Conservation (phyloP, 2,113 vertebrate genomes). For the Vulpes vulpes region DNA sequence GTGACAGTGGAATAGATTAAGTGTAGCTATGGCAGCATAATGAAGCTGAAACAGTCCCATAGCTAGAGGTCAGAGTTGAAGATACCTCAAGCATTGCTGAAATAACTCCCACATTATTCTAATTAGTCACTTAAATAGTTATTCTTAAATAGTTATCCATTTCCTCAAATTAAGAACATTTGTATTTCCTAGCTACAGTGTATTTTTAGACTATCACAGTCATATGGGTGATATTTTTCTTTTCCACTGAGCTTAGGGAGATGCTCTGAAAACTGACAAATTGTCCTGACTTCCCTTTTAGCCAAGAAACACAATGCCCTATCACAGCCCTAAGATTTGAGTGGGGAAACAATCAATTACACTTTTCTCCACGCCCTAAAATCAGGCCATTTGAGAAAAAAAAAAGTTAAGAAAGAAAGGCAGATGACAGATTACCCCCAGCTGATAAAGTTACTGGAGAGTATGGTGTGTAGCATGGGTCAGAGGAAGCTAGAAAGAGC, state of each 20-base stretch:
- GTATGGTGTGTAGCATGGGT: not conserved
- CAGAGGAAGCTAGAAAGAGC: not conserved
- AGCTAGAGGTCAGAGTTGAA: not conserved
- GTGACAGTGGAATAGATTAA: not conserved
- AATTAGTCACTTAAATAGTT: conserved; percentile 18
- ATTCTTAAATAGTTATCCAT: conserved; percentile 12
- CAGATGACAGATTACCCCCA: not conserved
- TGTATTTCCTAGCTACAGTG: conserved; percentile 22
- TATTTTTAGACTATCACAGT: conserved; percentile 51
- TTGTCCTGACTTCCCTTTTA: not conserved
- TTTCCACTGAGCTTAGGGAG: not conserved
- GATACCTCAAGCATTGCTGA: not conserved
- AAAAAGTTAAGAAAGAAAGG: not conserved
- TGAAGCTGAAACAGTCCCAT: not conserved
- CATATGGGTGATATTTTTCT: conserved; percentile 30
- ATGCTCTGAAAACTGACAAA: conserved; percentile 23
- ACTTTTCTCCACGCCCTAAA: not conserved
- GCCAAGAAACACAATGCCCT: conserved; percentile 16
- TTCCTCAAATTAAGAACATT: conserved; percentile 59
- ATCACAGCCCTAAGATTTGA: not conserved
- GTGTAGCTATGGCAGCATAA: not conserved
- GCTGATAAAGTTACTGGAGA: not conserved
- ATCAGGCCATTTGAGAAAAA: not conserved
- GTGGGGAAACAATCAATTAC: not conserved
- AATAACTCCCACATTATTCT: conserved; percentile 3